Evolutionary conservation across 2,113 vertebrate genomes (phyloP).

Genomic region (Pseudorhombus dupliciocellatus): DNA sequence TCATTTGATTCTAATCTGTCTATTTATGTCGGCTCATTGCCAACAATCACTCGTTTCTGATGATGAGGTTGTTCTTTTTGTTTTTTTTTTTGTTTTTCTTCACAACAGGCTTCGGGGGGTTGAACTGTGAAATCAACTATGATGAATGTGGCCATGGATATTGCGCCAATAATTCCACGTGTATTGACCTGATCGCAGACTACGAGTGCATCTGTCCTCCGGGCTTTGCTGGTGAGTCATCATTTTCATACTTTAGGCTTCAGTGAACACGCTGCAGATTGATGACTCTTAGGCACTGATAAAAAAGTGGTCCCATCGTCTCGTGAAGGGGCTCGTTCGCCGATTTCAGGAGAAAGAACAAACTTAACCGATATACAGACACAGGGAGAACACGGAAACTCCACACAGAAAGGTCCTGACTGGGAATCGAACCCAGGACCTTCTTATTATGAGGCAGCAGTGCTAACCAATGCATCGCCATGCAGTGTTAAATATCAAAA

Average conservation of each 20-base stretch:
- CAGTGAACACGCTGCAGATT: slow-evolving; percentile 49
- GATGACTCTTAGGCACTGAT: slow-evolving; percentile 41
- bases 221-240: slow-evolving; percentile 80
- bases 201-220: slow-evolving; percentile 80
- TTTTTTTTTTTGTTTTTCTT: slow-evolving; percentile 17
- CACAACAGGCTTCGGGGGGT: slow-evolving; percentile 74
- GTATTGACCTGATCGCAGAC: slow-evolving; percentile 79
- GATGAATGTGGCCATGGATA: slow-evolving; percentile 80
- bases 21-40: slow-evolving; percentile 53
- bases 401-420: no score
- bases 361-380: no score
- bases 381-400: no score
- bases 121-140: slow-evolving; percentile 83
- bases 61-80: slow-evolving; percentile 38
- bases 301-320: slow-evolving; percentile 19
- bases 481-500: no score
- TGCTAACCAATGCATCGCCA: no score
- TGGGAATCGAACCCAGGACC: no score
- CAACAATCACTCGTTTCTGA: slow-evolving; percentile 34
- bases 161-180: slow-evolving; percentile 82
- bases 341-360: no score
- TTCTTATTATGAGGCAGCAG: no score
- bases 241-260: slow-evolving; percentile 52
- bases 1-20: slow-evolving; percentile 49
- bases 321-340: slow-evolving; percentile 21